Evolutionary conservation across 2,888 invertebrate species (phyloP).

Genomic region (Trichopoda pennipes): DNA sequence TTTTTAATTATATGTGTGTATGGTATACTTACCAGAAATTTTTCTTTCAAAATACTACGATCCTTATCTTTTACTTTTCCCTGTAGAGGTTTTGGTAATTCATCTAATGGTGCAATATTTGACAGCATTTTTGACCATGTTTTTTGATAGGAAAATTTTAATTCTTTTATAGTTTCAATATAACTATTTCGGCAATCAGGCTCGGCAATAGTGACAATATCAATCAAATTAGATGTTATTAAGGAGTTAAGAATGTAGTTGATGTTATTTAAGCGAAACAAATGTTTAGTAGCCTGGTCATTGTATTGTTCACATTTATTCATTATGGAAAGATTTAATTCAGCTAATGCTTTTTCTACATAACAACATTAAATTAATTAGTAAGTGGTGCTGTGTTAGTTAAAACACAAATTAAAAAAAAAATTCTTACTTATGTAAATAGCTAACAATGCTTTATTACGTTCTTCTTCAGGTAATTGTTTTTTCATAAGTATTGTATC

Average conservation of each 20-base stretch:
- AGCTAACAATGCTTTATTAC: conserved; percentile 86
- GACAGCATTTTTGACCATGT: conserved; percentile 92
- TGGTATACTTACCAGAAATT: conserved; percentile 87
- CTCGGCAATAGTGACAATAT: conserved; percentile 90
- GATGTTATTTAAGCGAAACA: conserved; percentile 96
- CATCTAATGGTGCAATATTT: conserved; percentile 87
- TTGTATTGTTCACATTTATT: conserved; percentile 96
- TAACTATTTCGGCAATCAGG: conserved; percentile 93
- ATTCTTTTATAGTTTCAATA: conserved; percentile 91
- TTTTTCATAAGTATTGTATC: conserved; percentile 82
- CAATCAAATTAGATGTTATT: conserved; percentile 91
- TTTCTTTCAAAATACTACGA: conserved; percentile 91
- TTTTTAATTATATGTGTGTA: background rate
- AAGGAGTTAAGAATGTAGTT: conserved; percentile 96
- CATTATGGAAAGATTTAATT: conserved; percentile 92
- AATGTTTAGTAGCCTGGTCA: conserved; percentile 91
- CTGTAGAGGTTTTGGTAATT: conserved; percentile 85
- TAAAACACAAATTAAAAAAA: background rate
- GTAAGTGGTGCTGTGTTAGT: background rate
- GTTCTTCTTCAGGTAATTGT: conserved; percentile 81
- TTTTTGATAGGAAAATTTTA: conserved; percentile 84
- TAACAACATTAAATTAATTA: background rate
- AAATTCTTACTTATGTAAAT: conserved; percentile 88
- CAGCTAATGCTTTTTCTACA: conserved; percentile 92
- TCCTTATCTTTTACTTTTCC: conserved; percentile 93